Percentiles rank a stretch among this genome's conserved stretches.
Evolutionary conservation across 2,113 vertebrate species (phyloP).

Genomic region (Pseudorhombus dupliciocellatus): DNA sequence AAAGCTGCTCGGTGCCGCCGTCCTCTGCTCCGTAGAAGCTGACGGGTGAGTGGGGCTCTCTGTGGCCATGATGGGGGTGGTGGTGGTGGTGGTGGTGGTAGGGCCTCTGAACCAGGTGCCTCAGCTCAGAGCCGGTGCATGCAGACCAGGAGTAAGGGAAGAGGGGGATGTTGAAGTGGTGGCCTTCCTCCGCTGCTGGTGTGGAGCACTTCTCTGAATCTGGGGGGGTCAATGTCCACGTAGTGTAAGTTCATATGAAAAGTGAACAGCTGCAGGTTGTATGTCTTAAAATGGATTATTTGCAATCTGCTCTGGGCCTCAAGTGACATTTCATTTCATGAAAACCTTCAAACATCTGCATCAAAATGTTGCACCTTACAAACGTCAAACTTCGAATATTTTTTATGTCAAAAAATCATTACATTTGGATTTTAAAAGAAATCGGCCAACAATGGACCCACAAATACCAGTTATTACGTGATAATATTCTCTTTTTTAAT

Average conservation of each 20-base stretch:
- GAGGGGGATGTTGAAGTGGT: constrained; percentile 83
- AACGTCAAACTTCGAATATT: neutral
- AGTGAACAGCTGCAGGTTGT: neutral
- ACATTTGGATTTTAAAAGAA: neutral
- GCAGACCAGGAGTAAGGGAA: constrained; percentile 89
- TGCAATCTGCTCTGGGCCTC: too few relatives aligned
- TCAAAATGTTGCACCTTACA: neutral
- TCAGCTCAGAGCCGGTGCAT: constrained; percentile 85
- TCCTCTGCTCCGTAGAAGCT: constrained; percentile 81
- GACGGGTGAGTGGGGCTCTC: constrained; percentile 78
- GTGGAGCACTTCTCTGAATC: constrained; percentile 87
- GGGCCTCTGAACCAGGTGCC: constrained; percentile 83
- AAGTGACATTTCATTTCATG: too few relatives aligned
- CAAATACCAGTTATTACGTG: too few relatives aligned
- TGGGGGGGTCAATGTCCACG: constrained; percentile 67
- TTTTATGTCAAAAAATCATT: neutral
- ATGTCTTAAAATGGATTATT: too few relatives aligned
- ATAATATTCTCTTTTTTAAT: too few relatives aligned
- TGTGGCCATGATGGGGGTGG: constrained; percentile 48
- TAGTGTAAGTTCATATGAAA: neutral
- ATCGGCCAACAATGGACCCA: neutral
- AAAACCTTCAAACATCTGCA: too few relatives aligned
- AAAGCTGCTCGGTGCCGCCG: constrained; percentile 69
- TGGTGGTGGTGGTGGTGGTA: constrained; percentile 46
- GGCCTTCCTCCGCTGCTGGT: constrained; percentile 74